Conservation (phyloP, 2,888 invertebrate genomes). For the Troilus luridus region DNA sequence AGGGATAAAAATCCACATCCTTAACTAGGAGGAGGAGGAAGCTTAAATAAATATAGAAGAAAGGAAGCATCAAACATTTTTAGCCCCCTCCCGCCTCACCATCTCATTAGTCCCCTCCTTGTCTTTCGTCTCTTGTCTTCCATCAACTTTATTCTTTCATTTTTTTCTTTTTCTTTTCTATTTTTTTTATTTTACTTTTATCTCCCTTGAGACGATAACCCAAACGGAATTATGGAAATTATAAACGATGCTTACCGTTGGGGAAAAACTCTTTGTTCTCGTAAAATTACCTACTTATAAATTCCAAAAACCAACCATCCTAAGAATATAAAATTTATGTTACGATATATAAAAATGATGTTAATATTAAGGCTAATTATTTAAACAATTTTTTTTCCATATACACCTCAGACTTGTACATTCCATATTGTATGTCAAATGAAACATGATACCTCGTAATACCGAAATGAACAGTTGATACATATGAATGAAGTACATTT, state of each 20-base stretch:
- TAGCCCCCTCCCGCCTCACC: not conserved
- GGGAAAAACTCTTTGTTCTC: not conserved
- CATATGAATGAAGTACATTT: too few species aligned
- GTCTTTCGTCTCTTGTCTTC: constrained; percentile 13
- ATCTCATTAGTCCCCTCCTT: constrained; percentile 10
- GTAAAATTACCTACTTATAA: not conserved
- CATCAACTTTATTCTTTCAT: constrained; percentile 21
- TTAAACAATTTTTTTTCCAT: too few species aligned
- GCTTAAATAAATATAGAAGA: constrained; percentile 31
- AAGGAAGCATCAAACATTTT: constrained; percentile 29
- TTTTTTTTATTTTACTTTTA: not conserved
- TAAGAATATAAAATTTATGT: too few species aligned
- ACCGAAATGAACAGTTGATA: too few species aligned
- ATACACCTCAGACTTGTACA: too few species aligned
- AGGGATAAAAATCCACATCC: constrained; percentile 33
- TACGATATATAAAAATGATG: too few species aligned
- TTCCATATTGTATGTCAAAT: too few species aligned
- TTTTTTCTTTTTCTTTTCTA: not conserved
- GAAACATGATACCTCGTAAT: too few species aligned
- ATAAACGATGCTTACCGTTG: not conserved
- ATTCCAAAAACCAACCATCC: not conserved
- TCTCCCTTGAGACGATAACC: not conserved
- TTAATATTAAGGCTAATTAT: too few species aligned
- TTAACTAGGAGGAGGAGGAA: not conserved
- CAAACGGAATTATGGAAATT: not conserved